Base-by-base conservation (phyloP, 2,113 vertebrate genomes). In the Hiodon tergisus region DNA sequence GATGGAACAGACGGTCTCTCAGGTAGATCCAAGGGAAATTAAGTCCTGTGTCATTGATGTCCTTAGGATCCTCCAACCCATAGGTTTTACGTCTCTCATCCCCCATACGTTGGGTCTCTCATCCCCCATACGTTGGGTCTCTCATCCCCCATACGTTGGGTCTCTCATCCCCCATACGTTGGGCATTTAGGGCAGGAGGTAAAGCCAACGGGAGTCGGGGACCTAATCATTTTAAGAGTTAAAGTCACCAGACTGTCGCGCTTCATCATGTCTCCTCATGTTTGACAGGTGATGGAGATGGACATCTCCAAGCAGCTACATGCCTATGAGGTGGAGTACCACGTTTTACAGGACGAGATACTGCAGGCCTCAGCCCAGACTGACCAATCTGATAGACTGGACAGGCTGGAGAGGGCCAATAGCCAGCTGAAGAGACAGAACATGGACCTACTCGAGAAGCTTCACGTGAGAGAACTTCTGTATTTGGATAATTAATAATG, bases 281-380 rank as follows among this genome's bases (percentile, higher is more conserved):
- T 59, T 66, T 52, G 55, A 10, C 80, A 99, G 97, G 94, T 96
- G 1, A 91, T 93, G 85, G 96, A 99, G 84, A 98, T 99, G 96
- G 97, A 99, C 81, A 96, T 98, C 87, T 97, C 97, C 61, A 98
- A 99, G 81, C 97, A 99, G 89, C 91, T 99, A 53, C 95, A 99
- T 11, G 92, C 95, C 0, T 98, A 98, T 2, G 96, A 98, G 84
- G 96, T 99, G 55, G 97, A 98, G 59, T 98, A 99, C 79, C 95
- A 96, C 0, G 97, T 98, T 71, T 91, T 99, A 8, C 96, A 98
- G 88, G 97, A 99, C 63, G 96, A 98, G 77, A 88, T 97, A 67
- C 85, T 94, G 74, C 96, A 98, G 1, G 85, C 88, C 0, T 84
- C 91, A 0, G 89, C 89, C 50, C 71, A 86, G 3, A 91, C 87